These are phyloP conservation scores for Euphysa ruthae DNA, from an alignment of 30 jellyfish, hydroid and myxozoan species.

Conservation along the genomic window DNA sequence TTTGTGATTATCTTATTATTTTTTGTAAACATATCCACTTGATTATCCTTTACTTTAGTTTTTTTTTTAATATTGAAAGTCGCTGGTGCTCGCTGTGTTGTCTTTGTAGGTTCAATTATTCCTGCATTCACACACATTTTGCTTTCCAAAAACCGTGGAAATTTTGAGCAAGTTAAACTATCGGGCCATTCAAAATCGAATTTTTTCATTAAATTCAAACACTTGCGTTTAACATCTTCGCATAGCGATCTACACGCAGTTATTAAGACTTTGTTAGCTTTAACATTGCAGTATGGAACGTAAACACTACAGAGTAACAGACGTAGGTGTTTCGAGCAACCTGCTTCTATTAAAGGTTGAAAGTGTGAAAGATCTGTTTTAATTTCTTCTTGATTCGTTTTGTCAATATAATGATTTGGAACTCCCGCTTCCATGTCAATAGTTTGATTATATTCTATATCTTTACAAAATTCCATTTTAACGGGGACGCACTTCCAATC, in stretches of 20 bases:
- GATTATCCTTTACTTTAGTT: background rate
- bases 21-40: background rate
- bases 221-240: slow-evolving; percentile 61
- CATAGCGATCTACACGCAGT: slow-evolving; percentile 84
- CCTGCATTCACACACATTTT: slow-evolving; percentile 37
- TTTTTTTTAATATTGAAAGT: slow-evolving; percentile 13
- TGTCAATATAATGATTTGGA: slow-evolving; percentile 13
- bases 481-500: slow-evolving; percentile 83
- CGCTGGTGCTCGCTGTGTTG: slow-evolving; percentile 23
- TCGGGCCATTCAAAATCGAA: slow-evolving; percentile 66
- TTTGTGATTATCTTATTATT: slow-evolving; percentile 19
- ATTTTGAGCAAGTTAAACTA: slow-evolving; percentile 53
- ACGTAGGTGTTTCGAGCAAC: slow-evolving; percentile 72
- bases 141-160: slow-evolving; percentile 52
- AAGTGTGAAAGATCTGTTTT: slow-evolving; percentile 45
- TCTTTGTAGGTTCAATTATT: background rate
- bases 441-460: slow-evolving; percentile 69
- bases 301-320: slow-evolving; percentile 79
- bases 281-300: slow-evolving; percentile 73
- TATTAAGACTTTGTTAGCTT: slow-evolving; percentile 46
- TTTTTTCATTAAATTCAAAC: slow-evolving; percentile 33
- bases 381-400: slow-evolving; percentile 47
- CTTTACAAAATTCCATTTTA: slow-evolving; percentile 49
- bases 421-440: slow-evolving; percentile 45
- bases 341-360: slow-evolving; percentile 39